Percentiles rank a stretch among this genome's conserved stretches.
phyloP scores from a whole-genome alignment of 2,888 invertebrate species.

The Mythimna ferrago region DNA sequence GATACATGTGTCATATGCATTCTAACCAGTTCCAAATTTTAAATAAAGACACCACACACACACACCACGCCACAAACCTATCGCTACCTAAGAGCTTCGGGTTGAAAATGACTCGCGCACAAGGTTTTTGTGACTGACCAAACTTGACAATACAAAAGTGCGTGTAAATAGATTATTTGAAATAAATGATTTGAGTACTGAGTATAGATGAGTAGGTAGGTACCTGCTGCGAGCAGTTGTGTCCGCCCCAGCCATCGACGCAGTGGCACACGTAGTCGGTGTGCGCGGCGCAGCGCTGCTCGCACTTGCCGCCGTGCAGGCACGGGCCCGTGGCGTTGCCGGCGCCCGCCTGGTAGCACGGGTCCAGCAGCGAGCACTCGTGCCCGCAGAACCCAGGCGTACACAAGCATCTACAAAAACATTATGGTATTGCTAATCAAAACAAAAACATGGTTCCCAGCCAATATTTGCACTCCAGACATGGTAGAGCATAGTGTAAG shows the following conservation, averaged over 20 bases:
- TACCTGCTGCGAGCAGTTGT: conserved; percentile 94
- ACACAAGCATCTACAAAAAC: conserved; percentile 88
- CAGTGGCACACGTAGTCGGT: conserved; percentile 93
- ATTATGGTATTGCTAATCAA: neutral
- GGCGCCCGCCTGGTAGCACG: conserved; percentile 88
- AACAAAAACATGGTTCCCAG: neutral
- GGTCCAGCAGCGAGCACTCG: conserved; percentile 93
- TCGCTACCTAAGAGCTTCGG: too few species aligned
- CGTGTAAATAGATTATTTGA: too few species aligned
- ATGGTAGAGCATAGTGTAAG: too few species aligned
- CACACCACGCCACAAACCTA: too few species aligned
- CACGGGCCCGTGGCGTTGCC: conserved; percentile 90
- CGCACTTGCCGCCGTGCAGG: conserved; percentile 93
- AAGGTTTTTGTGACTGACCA: too few species aligned
- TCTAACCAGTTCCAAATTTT: too few species aligned
- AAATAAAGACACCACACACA: too few species aligned
- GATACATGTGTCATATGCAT: too few species aligned
- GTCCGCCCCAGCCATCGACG: conserved; percentile 92
- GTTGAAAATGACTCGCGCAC: too few species aligned
- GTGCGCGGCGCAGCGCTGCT: conserved; percentile 91
- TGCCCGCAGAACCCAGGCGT: conserved; percentile 93
- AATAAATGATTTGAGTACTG: too few species aligned
- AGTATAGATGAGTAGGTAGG: conserved; percentile 68
- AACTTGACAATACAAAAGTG: too few species aligned
- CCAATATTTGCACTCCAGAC: neutral